Conservation (phyloP, 2,797 vertebrate species). For the Rhinichthys osculus region DNA sequence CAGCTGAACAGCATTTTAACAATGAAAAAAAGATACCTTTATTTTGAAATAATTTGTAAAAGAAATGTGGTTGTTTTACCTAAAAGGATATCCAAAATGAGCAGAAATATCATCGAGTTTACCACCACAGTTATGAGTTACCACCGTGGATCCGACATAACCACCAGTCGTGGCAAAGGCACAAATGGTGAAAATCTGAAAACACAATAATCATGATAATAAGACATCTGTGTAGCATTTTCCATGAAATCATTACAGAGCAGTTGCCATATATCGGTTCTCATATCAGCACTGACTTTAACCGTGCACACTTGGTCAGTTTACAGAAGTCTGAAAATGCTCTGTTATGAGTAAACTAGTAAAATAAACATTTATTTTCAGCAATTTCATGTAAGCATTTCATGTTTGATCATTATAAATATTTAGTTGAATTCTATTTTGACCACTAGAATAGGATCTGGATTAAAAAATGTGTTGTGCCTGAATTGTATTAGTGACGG, state of each 20-base stretch:
- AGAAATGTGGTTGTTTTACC: slow-evolving; percentile 72
- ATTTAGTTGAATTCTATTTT: background rate
- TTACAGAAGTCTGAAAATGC: background rate
- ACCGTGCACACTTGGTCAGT: background rate
- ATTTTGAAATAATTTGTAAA: background rate
- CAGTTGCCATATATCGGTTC: background rate
- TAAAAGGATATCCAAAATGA: slow-evolving; percentile 91
- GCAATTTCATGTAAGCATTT: background rate
- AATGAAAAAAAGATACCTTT: background rate
- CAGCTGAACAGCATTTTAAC: background rate
- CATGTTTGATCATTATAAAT: background rate
- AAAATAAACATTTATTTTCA: background rate
- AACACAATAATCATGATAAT: slow-evolving; percentile 12
- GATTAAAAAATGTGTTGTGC: background rate
- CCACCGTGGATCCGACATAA: slow-evolving; percentile 80
- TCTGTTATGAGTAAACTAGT: background rate
- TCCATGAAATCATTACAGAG: background rate
- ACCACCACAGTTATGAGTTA: slow-evolving; percentile 73
- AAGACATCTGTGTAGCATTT: background rate
- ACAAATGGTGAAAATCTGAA: slow-evolving; percentile 90
- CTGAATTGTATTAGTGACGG: background rate
- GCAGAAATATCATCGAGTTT: accelerated
- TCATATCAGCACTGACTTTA: background rate
- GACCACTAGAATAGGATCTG: background rate
- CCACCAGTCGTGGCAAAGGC: slow-evolving; percentile 92